Evolutionary conservation across 1,140 invertebrate genomes (phyloP), one percentile per base, ranked within the genome.

Genomic region (Lucilia cuprina): DNA sequence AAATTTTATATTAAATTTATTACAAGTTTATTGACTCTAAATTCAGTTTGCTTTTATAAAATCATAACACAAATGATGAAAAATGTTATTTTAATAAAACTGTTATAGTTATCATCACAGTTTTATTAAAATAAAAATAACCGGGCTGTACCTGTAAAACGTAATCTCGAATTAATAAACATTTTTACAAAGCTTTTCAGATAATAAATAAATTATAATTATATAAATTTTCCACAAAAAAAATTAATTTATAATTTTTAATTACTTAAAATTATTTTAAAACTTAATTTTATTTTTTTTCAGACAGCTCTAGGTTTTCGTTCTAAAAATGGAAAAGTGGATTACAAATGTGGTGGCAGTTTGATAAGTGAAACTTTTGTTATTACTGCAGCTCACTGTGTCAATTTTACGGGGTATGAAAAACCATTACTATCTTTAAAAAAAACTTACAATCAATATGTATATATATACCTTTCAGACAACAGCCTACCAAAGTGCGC

Each of bases 331-430:
- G 13, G 50, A 2, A 84, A 17, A 14, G 87, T 89, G 17, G 86
- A 88, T 12, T 92, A 90, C 83, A 88, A 89, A 74, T 92, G 91
- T 49, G 91, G 88, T 17, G 91, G 91, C 14, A 92, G 89, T 83
- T 84, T 92, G 55, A 91, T 92, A 86, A 91, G 91, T 50, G 90
- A 92, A 47, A 86, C 84, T 17, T 89, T 88, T 82, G 87, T 89
- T 0, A 60, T 90, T n/a, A 89, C 88, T 47, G 89, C 88, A n/a
- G 89, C 89, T 34, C 89, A 90, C 85, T 90, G 89, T 84, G 87
- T 88, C 10, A 74, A 85, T 70, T 83, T 86, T 21, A 86, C 86
- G 0, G 87, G 86, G 89, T 90, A 84, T 88, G 89, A 21, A 30
- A 25, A 82, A 14, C 25, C 25, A 19, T 65, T 65, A 19, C 60